Percentiles rank a stretch among this genome's conserved stretches.
Conservation (phyloP, 2,888 invertebrate species). For the Elmis aenea region DNA sequence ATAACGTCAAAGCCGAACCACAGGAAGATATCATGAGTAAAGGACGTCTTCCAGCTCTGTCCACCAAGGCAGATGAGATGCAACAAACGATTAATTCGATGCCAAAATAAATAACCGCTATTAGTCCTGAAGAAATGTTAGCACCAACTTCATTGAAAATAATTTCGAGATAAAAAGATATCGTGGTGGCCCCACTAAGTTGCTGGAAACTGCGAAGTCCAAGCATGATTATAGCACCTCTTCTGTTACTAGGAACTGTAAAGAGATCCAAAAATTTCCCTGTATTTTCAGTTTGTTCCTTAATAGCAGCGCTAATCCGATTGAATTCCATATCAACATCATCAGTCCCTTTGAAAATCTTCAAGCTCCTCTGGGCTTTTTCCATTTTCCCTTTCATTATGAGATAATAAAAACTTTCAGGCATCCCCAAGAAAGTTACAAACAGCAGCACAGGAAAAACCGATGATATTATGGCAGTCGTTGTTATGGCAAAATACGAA, state of each 20-base stretch:
- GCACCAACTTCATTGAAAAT: constrained; percentile 52
- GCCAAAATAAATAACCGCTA: constrained; percentile 54
- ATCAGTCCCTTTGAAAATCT: constrained; percentile 52
- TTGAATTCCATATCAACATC: constrained; percentile 48
- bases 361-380: constrained; percentile 50
- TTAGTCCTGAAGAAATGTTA: constrained; percentile 48
- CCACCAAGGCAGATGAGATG: constrained; percentile 54
- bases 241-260: constrained; percentile 52
- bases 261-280: constrained; percentile 52
- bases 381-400: constrained; percentile 41
- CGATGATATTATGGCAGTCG: constrained; percentile 53
- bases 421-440: constrained; percentile 55
- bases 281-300: constrained; percentile 41
- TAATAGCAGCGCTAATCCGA: constrained; percentile 27
- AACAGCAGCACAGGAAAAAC: constrained; percentile 54
- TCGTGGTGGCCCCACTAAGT: constrained; percentile 53
- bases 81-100: constrained; percentile 54
- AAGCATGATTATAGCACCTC: constrained; percentile 57
- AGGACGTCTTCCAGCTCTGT: constrained; percentile 58
- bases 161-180: constrained; percentile 55
- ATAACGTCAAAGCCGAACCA: constrained; percentile 39
- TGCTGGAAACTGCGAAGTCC: constrained; percentile 58
- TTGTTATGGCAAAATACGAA: constrained; percentile 51
- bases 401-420: constrained; percentile 57
- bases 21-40: constrained; percentile 54